Conservation (phyloP, 2,888 invertebrate species). For the Diploptera punctata region DNA sequence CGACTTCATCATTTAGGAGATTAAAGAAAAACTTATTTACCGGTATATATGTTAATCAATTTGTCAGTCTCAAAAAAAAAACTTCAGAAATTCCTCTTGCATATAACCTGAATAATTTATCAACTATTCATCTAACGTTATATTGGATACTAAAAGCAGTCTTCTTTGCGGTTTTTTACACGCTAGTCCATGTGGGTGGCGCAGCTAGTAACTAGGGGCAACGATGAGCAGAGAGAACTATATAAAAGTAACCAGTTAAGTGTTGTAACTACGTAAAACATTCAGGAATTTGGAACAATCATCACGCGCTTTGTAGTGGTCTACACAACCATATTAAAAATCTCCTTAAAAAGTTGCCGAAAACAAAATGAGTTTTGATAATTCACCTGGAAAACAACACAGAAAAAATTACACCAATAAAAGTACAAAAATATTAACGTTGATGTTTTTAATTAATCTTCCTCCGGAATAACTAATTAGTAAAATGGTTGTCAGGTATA, state of each 20-base stretch:
- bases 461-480: conserved; percentile 20
- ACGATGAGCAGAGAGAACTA: neutral
- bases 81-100: too few species aligned
- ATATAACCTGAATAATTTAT: too few species aligned
- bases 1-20: too few species aligned
- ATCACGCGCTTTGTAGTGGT: conserved; percentile 28
- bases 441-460: conserved; percentile 31
- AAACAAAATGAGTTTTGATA: conserved; percentile 31
- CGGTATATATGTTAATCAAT: too few species aligned
- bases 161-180: neutral
- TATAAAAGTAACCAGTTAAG: neutral
- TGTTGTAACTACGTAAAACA: neutral
- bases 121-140: too few species aligned
- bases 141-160: too few species aligned
- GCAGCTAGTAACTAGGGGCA: neutral
- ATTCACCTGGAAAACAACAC: conserved; percentile 30
- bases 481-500: conserved; percentile 17
- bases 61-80: too few species aligned
- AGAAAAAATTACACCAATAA: conserved; percentile 26
- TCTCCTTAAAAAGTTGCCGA: conserved; percentile 30
- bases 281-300: conserved; percentile 1
- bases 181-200: neutral
- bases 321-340: conserved; percentile 28
- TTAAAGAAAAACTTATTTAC: too few species aligned
- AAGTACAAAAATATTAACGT: conserved; percentile 23